A percentile compares a stretch with the other conserved stretches of the same genome.
Evolutionary conservation across 2,797 vertebrate species (phyloP).

Genomic region (Ceryle rudis): DNA sequence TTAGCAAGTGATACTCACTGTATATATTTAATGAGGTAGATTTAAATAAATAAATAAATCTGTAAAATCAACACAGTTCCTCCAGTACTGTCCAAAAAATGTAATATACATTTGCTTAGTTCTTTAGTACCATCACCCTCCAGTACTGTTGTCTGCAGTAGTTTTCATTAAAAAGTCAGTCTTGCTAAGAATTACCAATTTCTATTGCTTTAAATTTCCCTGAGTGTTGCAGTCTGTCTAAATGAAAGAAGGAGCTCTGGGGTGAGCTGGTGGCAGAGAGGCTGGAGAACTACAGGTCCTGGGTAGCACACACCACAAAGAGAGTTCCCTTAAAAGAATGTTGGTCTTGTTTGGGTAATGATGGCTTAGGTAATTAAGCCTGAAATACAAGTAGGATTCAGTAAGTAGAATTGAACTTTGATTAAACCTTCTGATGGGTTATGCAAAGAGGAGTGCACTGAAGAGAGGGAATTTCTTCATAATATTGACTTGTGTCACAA

Average conservation of each 20-base stretch:
- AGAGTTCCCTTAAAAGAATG: background rate
- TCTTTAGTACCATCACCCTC: background rate
- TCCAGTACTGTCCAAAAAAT: background rate
- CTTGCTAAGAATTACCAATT: background rate
- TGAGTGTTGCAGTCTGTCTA: background rate
- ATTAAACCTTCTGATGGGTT: conserved; percentile 67
- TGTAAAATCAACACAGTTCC: background rate
- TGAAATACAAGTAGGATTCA: background rate
- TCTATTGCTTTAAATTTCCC: background rate
- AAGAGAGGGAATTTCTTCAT: conserved; percentile 53
- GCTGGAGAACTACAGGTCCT: background rate
- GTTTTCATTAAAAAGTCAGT: background rate
- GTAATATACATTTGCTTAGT: background rate
- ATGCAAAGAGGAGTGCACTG: conserved; percentile 56
- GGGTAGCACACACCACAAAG: rapidly evolving
- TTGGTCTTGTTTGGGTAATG: background rate
- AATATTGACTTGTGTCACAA: conserved; percentile 75
- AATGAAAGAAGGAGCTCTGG: background rate
- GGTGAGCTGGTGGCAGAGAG: background rate
- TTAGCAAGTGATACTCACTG: background rate
- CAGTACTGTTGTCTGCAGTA: background rate
- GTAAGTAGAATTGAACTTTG: conserved; percentile 55
- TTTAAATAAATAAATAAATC: background rate
- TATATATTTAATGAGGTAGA: background rate
- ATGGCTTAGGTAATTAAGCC: conserved; percentile 7